Evolutionary conservation across 2,113 vertebrate genomes (phyloP), one percentile per base, ranked within the genome.

Genomic region (Stigmatopora nigra): DNA sequence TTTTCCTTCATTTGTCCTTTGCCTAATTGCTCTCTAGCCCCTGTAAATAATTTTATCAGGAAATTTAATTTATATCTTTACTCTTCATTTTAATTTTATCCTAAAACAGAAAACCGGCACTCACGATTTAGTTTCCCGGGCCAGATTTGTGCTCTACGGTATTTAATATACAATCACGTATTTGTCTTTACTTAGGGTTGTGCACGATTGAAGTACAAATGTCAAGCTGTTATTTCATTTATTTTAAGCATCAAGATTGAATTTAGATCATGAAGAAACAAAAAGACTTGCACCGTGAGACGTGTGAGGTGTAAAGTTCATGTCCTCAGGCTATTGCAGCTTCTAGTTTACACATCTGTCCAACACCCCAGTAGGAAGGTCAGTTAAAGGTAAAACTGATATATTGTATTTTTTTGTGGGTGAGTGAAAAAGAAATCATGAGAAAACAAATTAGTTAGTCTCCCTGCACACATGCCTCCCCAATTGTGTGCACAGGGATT

Each of bases 281-380:
- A 4, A 10, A 16, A 56, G 53, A 56, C 31, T 22, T 15, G 22
- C 4, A 14, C 15, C 25, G 13, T 31, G 53, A 56, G 53, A 56
- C 61, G 63, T 61, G 46, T 14, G 74, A 25, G 74, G 85, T 77
- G 72, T 85, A 82, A 84, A 73, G 78, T 84, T 82, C 78, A 81
- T 72, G 71, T 78, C 82, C 83, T 75, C 60, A 71, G 78, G 80
- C 77, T 58, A 49, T 63, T 74, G 79, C 79, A 73, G 75, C 78
- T 79, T 82, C 82, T 69, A 73, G 82, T 78, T 78, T 62, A 71
- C 76, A 82, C 76, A 76, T 81, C 81, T 77, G 67, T 63, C 68
- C 73, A 68, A 68, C 80, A 69, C 77, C 77, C 77, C 66, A 63
- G 31, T 0, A 71, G 80, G 69, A 69, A 81, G 83, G 84, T 86